These are phyloP conservation scores for Gymnocypris eckloni DNA, from an alignment of 2,797 vertebrate species.

Conservation along the genomic window DNA sequence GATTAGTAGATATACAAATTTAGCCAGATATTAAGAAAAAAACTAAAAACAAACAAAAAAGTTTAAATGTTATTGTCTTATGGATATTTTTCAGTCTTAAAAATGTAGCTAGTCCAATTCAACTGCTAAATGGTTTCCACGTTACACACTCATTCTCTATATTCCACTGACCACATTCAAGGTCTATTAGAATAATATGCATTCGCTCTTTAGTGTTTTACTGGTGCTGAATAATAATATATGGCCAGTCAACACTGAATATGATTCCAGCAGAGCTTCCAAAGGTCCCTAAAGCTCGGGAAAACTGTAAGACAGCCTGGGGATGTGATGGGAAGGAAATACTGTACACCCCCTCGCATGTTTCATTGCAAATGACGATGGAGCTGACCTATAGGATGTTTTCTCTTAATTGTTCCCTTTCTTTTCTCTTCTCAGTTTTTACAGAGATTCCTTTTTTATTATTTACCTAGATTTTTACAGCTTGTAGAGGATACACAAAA, in stretches of 20 bases:
- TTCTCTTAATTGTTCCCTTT: conserved; percentile 56
- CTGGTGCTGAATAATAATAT: conserved; percentile 18
- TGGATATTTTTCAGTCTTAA: background rate
- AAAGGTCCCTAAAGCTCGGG: conserved; percentile 53
- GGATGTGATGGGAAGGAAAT: conserved; percentile 26
- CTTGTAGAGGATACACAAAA: conserved; percentile 61
- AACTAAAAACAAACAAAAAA: background rate
- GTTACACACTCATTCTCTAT: background rate
- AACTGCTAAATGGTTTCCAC: background rate
- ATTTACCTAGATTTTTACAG: conserved; percentile 67
- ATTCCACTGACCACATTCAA: background rate
- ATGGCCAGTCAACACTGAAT: conserved; percentile 10
- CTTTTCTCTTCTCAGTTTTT: conserved; percentile 57
- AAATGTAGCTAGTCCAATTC: background rate
- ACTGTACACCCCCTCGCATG: conserved; percentile 57
- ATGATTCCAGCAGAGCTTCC: conserved; percentile 59
- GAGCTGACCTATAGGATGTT: conserved; percentile 57
- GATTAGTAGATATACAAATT: background rate
- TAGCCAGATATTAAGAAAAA: no score
- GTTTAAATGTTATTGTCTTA: background rate
- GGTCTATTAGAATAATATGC: background rate
- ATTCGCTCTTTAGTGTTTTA: background rate
- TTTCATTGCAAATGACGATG: conserved; percentile 66
- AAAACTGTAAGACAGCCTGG: conserved; percentile 34
- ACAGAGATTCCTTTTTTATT: conserved; percentile 65